Evolutionary conservation across 2,888 invertebrate species (phyloP), one percentile per base, ranked within the genome.

Genomic region (Dioctria linearis): DNA sequence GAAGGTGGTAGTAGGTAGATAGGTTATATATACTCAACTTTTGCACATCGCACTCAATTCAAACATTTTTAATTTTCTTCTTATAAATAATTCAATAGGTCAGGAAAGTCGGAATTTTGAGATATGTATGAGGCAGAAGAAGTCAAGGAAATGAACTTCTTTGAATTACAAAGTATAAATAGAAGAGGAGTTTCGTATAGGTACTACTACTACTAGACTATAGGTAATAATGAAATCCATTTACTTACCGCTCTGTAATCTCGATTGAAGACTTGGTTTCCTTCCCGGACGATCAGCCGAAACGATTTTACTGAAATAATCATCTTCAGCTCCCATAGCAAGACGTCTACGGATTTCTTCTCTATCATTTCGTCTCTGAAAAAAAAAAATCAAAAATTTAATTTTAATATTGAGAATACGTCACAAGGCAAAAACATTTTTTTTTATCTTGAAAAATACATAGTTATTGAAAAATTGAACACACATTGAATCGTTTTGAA

Each of bases 271-370:
- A 88, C 95, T 96, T 25, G 96, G 95, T 88, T 96, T 97, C 85
- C 94, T 92, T 83, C 94, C 94, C 57, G 93, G 93, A 84, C 94
- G 91, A 83, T 94, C 94, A 67, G 87, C 88, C 89, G 57, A 91
- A 86, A 91, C 90, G 84, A 92, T 92, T 81, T 87, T 88, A 71
- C 87, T 87, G 85, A 91, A 91, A 86, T 93, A 93, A 85, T 94
- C 94, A 85, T 96, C 96, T 85, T 95, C 95, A 76, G 93, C 92
- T 13, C 95, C 96, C 94, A 95, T 95, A 0, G 97, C 97, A 87
- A 98, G 90, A 82, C 96, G 91, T 85, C 94, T 92, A 82, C 97
- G 92, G 85, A 98, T 97, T 90, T 97, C 97, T 89, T 98, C 97
- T 79, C 97, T 91, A 87, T 97, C 97, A 92, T 95, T 96, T 86